phyloP scores from a whole-genome alignment of 2,888 invertebrate species.

The Ceraclea dissimilis region DNA sequence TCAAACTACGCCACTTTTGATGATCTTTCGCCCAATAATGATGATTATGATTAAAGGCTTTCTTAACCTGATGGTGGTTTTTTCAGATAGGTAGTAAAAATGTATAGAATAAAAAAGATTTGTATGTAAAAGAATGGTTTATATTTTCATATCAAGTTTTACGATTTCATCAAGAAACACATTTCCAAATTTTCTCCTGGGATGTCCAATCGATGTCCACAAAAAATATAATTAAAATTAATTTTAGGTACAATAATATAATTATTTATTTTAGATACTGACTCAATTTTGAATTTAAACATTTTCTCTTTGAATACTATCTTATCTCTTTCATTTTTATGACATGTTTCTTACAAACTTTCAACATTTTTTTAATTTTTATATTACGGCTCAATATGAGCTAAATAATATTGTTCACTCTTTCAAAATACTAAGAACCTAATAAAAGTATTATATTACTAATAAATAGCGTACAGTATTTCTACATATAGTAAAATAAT shows the following conservation, averaged over 20 bases:
- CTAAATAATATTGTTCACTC: conserved; percentile 20
- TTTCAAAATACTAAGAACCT: conserved; percentile 24
- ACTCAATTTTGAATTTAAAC: not conserved
- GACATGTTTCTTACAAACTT: not conserved
- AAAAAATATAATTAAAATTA: not conserved
- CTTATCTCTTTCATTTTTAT: not conserved
- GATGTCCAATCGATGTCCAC: not conserved
- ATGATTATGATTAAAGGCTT: too few species aligned
- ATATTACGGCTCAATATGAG: conserved; percentile 25
- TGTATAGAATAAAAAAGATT: too few species aligned
- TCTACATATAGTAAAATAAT: too few species aligned
- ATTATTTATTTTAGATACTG: not conserved
- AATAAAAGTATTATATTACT: conserved; percentile 5
- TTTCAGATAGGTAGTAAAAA: too few species aligned
- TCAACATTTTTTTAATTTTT: not conserved
- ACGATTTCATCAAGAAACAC: not conserved
- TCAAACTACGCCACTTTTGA: too few species aligned
- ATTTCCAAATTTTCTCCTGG: not conserved
- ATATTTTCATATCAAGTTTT: not conserved
- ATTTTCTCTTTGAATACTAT: not conserved
- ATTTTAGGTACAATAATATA: too few species aligned
- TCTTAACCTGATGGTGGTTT: too few species aligned
- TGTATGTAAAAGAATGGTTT: conserved; percentile 1
- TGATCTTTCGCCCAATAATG: too few species aligned
- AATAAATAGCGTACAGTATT: too few species aligned